Evolutionary conservation across 2,888 invertebrate species (phyloP).

Genomic region (Strigamia transsilvanica): DNA sequence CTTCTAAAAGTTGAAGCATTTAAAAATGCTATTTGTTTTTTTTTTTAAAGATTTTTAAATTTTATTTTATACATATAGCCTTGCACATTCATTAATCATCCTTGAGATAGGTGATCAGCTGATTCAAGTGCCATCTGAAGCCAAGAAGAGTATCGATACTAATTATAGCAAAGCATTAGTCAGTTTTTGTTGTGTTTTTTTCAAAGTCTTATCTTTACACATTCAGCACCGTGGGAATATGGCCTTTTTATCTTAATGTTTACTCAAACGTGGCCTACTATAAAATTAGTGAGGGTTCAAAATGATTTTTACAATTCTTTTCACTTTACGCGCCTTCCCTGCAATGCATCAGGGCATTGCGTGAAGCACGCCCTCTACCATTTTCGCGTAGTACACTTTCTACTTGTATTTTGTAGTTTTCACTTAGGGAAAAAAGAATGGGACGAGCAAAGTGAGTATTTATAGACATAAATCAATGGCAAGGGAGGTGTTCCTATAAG

Average conservation of each 20-base stretch:
- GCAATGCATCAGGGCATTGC: constrained; percentile 18
- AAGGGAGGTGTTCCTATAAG: constrained; percentile 2
- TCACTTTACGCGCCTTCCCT: constrained; percentile 38
- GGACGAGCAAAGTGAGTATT: background rate
- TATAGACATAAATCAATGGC: constrained; percentile 39
- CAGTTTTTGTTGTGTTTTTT: background rate
- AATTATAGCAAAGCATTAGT: constrained; percentile 40
- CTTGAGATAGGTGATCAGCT: constrained; percentile 30
- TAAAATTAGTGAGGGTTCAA: constrained; percentile 41
- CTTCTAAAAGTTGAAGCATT: constrained; percentile 13
- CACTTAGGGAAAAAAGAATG: constrained; percentile 37
- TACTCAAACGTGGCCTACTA: constrained; percentile 40
- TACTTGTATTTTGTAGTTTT: constrained; percentile 14
- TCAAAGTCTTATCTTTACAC: constrained; percentile 33
- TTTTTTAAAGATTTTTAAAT: background rate
- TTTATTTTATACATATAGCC: background rate
- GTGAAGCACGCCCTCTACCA: constrained; percentile 2
- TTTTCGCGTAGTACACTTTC: background rate
- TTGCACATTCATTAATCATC: background rate
- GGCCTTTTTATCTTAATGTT: constrained; percentile 38
- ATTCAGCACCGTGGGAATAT: constrained; percentile 48
- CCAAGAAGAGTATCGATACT: constrained; percentile 37
- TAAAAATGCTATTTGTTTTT: background rate
- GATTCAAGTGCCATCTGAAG: constrained; percentile 28
- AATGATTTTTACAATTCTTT: constrained; percentile 36